A percentile compares a stretch with the other conserved stretches of the same genome.
These are phyloP conservation scores for Ormyrus labotus DNA, from an alignment of 2,888 invertebrate genomes.

Conservation along the genomic window DNA sequence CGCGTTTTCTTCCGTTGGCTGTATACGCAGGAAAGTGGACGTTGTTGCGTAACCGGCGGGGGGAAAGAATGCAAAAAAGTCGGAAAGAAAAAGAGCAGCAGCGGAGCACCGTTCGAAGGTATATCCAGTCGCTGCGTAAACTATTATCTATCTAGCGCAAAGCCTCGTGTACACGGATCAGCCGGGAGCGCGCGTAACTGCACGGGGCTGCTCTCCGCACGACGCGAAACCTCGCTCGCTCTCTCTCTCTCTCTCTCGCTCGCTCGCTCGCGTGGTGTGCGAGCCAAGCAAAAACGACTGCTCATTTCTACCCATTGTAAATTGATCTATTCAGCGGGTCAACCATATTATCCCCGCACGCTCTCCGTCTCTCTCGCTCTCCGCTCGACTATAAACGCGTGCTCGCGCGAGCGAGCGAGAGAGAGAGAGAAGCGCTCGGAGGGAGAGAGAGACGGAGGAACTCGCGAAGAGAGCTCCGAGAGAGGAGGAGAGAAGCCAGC, in stretches of 20 bases:
- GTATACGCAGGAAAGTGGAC: too few species aligned
- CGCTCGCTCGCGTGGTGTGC: slow-evolving; percentile 8
- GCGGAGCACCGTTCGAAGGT: background rate
- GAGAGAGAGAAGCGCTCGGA: background rate
- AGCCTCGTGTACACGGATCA: slow-evolving; percentile 8
- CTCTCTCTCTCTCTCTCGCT: slow-evolving; percentile 4
- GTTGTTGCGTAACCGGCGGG: background rate
- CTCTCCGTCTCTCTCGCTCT: slow-evolving; percentile 2
- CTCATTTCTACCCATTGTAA: slow-evolving; percentile 76
- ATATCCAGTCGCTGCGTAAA: slow-evolving; percentile 16
- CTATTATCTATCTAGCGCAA: slow-evolving; percentile 24
- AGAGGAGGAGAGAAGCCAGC: background rate
- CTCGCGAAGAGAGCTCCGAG: background rate
- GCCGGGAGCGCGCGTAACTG: slow-evolving; percentile 1
- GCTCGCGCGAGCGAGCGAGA: slow-evolving; percentile 26
- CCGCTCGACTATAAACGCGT: slow-evolving; percentile 21
- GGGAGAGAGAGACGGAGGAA: background rate
- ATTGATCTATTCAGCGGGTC: slow-evolving; percentile 76
- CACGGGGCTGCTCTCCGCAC: background rate
- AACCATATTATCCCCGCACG: slow-evolving; percentile 67
- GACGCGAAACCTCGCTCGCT: slow-evolving; percentile 2
- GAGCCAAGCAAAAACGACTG: slow-evolving; percentile 61
- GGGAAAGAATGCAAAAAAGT: background rate
- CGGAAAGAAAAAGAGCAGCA: background rate
- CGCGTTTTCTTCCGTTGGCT: too few species aligned